These are phyloP conservation scores for Sebastes minor DNA, from an alignment of 2,797 vertebrate genomes.

Conservation along the genomic window DNA sequence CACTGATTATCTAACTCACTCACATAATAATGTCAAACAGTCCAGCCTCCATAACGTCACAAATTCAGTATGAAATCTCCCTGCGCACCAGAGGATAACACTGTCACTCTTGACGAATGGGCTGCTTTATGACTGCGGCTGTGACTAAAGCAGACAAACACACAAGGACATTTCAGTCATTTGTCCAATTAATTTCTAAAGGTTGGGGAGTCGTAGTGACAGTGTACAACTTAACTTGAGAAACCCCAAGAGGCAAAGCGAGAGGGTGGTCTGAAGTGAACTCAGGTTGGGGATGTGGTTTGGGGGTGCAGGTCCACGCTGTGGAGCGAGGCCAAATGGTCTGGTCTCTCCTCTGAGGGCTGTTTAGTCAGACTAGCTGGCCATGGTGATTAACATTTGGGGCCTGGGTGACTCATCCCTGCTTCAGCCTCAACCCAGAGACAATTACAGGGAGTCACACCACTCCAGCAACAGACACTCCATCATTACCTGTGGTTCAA, in stretches of 20 bases:
- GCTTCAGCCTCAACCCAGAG: constrained; percentile 49
- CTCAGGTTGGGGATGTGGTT: constrained; percentile 4
- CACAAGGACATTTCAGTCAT: constrained; percentile 40
- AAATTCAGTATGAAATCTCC: constrained; percentile 34
- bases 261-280: constrained; percentile 11
- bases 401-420: constrained; percentile 64
- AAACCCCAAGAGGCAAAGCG: constrained; percentile 22
- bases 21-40: constrained; percentile 16
- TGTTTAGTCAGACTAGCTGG: constrained; percentile 50
- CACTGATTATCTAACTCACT: constrained; percentile 31
- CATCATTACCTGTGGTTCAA: constrained; percentile 55
- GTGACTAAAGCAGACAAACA: constrained; percentile 15
- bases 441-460: constrained; percentile 54
- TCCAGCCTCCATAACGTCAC: neutral
- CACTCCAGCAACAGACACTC: constrained; percentile 27
- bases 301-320: constrained; percentile 15
- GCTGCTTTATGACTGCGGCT: constrained; percentile 22
- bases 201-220: constrained; percentile 4
- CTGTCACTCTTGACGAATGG: constrained; percentile 40
- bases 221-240: constrained; percentile 1
- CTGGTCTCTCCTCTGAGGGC: constrained; percentile 25
- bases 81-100: constrained; percentile 5
- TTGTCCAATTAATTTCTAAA: constrained; percentile 41
- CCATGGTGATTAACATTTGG: constrained; percentile 61
- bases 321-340: constrained; percentile 36